Percentiles rank a stretch among this genome's conserved stretches.
These are phyloP conservation scores for Scolopax rusticola DNA, from an alignment of 2,797 vertebrate genomes.

Conservation along the genomic window DNA sequence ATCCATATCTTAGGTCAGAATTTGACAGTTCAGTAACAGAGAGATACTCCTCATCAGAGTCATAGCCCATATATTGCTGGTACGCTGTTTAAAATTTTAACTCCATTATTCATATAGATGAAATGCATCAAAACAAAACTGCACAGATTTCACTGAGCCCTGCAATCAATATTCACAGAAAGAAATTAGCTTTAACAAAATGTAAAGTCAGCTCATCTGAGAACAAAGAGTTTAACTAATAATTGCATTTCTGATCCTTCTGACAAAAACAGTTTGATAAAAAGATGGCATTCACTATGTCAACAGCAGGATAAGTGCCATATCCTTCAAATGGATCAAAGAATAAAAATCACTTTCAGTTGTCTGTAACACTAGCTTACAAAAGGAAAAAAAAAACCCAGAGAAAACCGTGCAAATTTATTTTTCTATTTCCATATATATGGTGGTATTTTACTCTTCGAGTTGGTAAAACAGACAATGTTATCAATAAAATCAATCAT, in stretches of 20 bases:
- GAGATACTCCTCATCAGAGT: constrained; percentile 58
- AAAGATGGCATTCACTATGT: constrained; percentile 30
- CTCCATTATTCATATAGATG: constrained; percentile 63
- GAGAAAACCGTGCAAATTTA: constrained; percentile 22
- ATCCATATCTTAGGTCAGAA: constrained; percentile 59
- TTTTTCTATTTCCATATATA: constrained; percentile 18
- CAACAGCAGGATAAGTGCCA: constrained; percentile 45
- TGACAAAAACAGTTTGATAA: constrained; percentile 23
- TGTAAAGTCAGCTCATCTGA: constrained; percentile 50
- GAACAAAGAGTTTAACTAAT: constrained; percentile 36
- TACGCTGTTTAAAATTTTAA: constrained; percentile 62
- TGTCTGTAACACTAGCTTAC: constrained; percentile 28
- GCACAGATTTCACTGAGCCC: constrained; percentile 53
- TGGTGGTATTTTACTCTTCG: background rate
- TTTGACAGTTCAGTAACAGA: constrained; percentile 65
- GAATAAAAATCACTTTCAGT: constrained; percentile 35
- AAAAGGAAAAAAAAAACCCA: background rate
- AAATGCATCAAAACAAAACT: constrained; percentile 70
- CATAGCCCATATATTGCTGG: constrained; percentile 77
- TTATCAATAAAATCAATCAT: background rate
- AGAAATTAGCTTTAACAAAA: constrained; percentile 28
- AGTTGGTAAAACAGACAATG: background rate
- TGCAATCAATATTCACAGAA: constrained; percentile 54
- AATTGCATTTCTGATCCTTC: constrained; percentile 37
- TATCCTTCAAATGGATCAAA: constrained; percentile 18